Percentiles rank a stretch among this genome's conserved stretches.
phyloP scores from a whole-genome alignment of 2,888 invertebrate genomes.

The Philopedon plagiatum region DNA sequence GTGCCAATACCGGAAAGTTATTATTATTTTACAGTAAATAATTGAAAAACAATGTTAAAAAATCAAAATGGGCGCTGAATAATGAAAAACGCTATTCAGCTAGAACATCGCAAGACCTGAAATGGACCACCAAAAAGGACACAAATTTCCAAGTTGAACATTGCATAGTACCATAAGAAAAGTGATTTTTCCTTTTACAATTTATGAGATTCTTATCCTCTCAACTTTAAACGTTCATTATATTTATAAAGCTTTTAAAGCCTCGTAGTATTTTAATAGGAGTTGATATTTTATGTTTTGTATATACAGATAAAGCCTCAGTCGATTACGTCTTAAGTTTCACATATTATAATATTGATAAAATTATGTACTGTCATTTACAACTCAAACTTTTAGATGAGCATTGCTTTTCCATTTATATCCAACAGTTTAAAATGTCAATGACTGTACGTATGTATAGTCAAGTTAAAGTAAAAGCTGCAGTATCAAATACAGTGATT shows the following conservation, averaged over 20 bases:
- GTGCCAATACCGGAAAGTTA: no score
- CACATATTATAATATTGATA: no score
- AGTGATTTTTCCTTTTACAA: conserved; percentile 2
- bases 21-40: no score
- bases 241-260: conserved; percentile 15
- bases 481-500: no score
- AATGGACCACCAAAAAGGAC: background rate
- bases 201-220: conserved; percentile 12
- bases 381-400: no score
- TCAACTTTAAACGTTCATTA: conserved; percentile 5
- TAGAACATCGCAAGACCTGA: background rate
- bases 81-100: background rate
- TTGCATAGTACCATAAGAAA: background rate
- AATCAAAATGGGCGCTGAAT: no score
- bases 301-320: conserved; percentile 62
- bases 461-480: no score
- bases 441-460: no score
- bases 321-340: conserved; percentile 56
- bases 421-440: no score
- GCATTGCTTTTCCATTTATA: no score
- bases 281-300: conserved; percentile 22
- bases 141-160: background rate
- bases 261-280: conserved; percentile 5
- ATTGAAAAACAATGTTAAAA: no score
- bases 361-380: no score